Evolutionary conservation across 2,113 vertebrate species (phyloP).

Genomic region (Stegostoma tigrinum): DNA sequence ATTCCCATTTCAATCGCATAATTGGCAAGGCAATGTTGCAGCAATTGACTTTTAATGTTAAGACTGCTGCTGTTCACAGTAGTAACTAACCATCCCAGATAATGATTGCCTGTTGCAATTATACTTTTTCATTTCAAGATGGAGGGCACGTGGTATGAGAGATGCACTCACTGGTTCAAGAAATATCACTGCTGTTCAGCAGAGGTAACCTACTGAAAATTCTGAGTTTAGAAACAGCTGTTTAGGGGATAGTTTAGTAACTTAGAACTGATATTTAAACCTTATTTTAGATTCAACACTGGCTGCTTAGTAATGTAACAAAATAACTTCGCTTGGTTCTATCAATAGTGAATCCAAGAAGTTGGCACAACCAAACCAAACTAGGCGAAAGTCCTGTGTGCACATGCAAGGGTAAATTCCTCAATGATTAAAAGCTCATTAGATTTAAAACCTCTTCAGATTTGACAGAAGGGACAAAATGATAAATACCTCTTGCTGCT

Average conservation of each 20-base stretch:
- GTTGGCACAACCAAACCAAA: slow-evolving; percentile 10
- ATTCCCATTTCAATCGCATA: background rate
- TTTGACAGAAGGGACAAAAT: background rate
- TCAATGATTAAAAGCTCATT: background rate
- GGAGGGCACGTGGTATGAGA: background rate
- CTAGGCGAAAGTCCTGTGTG: background rate
- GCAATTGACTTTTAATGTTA: background rate
- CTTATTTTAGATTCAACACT: background rate
- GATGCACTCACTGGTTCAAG: background rate
- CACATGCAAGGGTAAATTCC: background rate
- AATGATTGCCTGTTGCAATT: background rate
- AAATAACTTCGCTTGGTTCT: background rate
- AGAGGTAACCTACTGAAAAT: slow-evolving; percentile 15
- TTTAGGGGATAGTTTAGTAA: slow-evolving; percentile 18
- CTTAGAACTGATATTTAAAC: background rate
- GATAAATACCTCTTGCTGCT: background rate
- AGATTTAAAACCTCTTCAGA: background rate
- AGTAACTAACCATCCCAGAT: slow-evolving; percentile 11
- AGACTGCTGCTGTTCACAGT: background rate
- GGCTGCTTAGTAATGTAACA: background rate
- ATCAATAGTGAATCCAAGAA: background rate
- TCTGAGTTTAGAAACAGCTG: background rate
- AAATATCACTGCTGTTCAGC: background rate
- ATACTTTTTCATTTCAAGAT: slow-evolving; percentile 42
- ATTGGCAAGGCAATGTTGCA: background rate